Conservation (phyloP, 2,113 vertebrate species). For the Cyrtonyx montezumae region DNA sequence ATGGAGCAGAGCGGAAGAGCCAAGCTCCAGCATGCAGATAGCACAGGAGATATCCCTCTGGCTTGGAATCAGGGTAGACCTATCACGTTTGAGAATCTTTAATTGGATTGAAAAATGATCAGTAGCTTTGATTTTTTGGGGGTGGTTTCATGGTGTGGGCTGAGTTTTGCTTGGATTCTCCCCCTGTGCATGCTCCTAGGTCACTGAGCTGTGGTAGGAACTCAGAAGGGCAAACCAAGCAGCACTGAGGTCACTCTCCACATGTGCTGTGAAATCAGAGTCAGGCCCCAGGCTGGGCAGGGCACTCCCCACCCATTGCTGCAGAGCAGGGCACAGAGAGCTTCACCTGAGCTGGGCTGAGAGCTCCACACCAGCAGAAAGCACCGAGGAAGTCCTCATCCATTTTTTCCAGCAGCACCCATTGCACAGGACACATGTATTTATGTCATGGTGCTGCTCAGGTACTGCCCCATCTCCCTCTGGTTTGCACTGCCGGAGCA, state of each 20-base stretch:
- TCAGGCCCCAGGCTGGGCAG: not conserved
- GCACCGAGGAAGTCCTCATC: not conserved
- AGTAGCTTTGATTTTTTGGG: not conserved
- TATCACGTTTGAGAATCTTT: not conserved
- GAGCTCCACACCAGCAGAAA: not conserved
- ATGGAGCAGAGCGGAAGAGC: not conserved
- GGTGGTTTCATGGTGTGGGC: not conserved
- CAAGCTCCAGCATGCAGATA: not conserved
- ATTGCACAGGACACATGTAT: fast-evolving
- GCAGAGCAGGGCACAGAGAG: not conserved
- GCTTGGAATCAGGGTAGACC: not conserved
- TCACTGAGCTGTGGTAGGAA: not conserved
- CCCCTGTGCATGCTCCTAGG: not conserved
- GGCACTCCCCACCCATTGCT: fast-evolving
- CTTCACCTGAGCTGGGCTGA: not conserved
- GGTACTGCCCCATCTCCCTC: not conserved
- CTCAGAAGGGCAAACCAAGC: not conserved
- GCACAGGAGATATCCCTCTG: not conserved
- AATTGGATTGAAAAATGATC: not conserved
- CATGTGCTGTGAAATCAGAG: not conserved
- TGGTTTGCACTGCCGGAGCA: not conserved
- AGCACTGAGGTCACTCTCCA: not conserved
- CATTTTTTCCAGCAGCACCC: not conserved
- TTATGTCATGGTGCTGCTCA: not conserved
- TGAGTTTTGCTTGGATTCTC: not conserved